Conservation (phyloP, 2,888 invertebrate species). For the Synergus japonicus region DNA sequence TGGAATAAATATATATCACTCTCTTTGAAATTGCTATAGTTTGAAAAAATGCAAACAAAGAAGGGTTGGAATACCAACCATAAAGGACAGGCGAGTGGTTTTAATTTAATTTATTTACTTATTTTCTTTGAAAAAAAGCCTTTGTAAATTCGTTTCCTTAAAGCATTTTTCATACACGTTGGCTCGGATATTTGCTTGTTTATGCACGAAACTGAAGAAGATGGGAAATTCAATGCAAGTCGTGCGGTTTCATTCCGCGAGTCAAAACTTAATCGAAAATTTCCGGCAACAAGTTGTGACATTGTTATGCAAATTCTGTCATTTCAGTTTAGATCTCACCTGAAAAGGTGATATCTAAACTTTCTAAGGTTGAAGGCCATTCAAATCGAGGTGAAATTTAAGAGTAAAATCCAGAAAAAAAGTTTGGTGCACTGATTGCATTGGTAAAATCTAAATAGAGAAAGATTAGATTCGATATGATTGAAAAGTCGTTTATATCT, state of each 20-base stretch:
- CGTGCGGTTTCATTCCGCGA: constrained; percentile 25
- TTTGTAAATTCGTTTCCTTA: constrained; percentile 43
- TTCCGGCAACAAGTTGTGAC: constrained; percentile 44
- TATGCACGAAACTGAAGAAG: constrained; percentile 37
- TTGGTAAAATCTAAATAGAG: too few species aligned
- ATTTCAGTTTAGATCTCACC: constrained; percentile 42
- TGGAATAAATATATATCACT: constrained; percentile 37
- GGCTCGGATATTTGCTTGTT: constrained; percentile 58
- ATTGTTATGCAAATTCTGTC: constrained; percentile 47
- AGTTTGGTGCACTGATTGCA: too few species aligned
- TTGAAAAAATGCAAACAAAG: constrained; percentile 17
- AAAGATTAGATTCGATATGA: not conserved
- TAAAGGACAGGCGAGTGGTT: not conserved
- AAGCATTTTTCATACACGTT: constrained; percentile 56
- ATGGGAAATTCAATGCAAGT: constrained; percentile 22
- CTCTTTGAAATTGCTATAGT: not conserved
- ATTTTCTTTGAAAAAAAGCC: constrained; percentile 11
- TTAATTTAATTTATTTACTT: not conserved
- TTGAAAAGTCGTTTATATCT: not conserved
- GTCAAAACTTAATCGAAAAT: not conserved
- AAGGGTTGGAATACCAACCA: constrained; percentile 38
- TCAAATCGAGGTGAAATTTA: too few species aligned
- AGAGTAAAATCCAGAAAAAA: too few species aligned
- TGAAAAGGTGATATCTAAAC: constrained; percentile 3
- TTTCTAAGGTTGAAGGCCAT: not conserved